Percentiles rank a stretch among this genome's conserved stretches.
Conservation (phyloP, 2,888 invertebrate genomes). For the Diaprepes abbreviatus region DNA sequence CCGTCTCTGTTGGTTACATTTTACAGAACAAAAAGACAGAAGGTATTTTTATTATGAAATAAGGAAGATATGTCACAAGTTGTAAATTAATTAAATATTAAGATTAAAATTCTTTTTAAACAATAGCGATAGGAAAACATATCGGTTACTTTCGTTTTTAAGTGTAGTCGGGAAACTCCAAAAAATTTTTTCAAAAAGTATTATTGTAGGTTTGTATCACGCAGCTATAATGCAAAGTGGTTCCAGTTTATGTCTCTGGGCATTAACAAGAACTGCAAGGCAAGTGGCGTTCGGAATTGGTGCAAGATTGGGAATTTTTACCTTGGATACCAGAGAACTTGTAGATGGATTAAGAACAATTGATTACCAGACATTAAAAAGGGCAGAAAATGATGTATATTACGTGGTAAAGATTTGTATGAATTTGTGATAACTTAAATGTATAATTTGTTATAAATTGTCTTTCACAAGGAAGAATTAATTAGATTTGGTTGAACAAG, state of each 20-base stretch:
- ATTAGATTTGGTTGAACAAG: no score
- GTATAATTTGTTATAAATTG: no score
- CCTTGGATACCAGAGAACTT: conserved; percentile 38
- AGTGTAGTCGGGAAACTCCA: no score
- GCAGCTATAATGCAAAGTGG: conserved; percentile 48
- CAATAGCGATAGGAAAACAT: no score
- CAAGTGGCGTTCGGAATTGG: conserved; percentile 46
- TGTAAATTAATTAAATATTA: no score
- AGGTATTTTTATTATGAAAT: no score
- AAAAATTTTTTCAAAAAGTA: no score
- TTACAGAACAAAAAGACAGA: conserved; percentile 33
- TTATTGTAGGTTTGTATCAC: conserved; percentile 41
- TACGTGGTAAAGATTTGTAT: conserved; percentile 42
- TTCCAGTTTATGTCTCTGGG: conserved; percentile 44
- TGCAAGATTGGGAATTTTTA: conserved; percentile 37
- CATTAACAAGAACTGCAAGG: conserved; percentile 33
- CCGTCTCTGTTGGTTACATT: conserved; percentile 39
- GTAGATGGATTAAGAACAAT: conserved; percentile 49
- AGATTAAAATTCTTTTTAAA: no score
- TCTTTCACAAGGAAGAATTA: no score
- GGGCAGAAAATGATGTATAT: conserved; percentile 45
- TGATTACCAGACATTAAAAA: conserved; percentile 44
- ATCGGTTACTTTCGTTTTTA: no score
- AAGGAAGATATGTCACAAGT: no score
- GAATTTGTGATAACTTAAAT: no score